A percentile compares a stretch with the other conserved stretches of the same genome.
phyloP scores from a whole-genome alignment of 2,888 invertebrate genomes.

The Drosophila diplacantha region DNA sequence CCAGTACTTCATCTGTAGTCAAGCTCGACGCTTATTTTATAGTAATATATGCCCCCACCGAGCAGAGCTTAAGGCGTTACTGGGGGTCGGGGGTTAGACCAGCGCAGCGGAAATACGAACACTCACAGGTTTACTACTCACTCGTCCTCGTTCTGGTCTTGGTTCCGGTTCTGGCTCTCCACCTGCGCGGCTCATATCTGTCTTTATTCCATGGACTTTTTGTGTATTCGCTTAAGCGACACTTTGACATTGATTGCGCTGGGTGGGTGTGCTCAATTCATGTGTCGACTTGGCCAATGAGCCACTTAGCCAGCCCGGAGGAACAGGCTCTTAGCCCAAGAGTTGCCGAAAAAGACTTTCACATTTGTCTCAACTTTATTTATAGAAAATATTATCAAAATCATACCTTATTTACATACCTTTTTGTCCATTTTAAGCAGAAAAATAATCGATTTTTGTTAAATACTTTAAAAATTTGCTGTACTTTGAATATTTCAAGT shows the following conservation, averaged over 20 bases:
- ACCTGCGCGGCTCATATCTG: constrained; percentile 21
- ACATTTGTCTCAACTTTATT: background rate
- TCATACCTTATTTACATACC: background rate
- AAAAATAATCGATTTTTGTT: background rate
- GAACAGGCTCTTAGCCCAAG: background rate
- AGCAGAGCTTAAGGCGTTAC: constrained; percentile 44
- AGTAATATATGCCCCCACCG: constrained; percentile 53
- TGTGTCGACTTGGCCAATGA: constrained; percentile 20
- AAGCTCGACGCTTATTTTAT: constrained; percentile 57
- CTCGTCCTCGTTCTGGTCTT: constrained; percentile 6
- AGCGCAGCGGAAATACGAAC: constrained; percentile 44
- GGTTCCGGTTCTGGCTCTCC: background rate
- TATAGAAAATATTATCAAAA: background rate
- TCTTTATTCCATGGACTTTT: constrained; percentile 48
- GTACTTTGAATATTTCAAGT: background rate
- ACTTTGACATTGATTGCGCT: constrained; percentile 55
- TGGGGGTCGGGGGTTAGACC: constrained; percentile 21
- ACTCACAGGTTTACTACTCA: constrained; percentile 12
- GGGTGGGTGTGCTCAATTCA: constrained; percentile 19
- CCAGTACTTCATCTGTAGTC: constrained; percentile 36
- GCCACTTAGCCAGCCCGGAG: constrained; percentile 13
- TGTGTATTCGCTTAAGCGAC: constrained; percentile 41
- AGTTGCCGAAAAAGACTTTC: background rate
- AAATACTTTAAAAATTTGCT: too few relatives aligned
- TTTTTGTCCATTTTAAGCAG: too few relatives aligned